phyloP scores from a whole-genome alignment of 2,797 vertebrate genomes.

The Fratercula arctica region DNA sequence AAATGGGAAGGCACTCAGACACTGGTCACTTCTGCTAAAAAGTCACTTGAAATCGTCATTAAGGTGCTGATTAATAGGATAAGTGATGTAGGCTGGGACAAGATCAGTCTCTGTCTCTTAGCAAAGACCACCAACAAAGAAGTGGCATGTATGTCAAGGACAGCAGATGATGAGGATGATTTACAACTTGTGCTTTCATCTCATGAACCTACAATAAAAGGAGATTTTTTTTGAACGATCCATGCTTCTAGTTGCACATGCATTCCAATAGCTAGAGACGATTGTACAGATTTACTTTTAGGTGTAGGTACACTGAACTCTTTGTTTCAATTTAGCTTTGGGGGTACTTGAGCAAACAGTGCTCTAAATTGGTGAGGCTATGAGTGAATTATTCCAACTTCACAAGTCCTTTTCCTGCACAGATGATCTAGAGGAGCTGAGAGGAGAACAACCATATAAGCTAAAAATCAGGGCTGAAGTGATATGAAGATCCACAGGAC shows the following conservation, averaged over 20 bases:
- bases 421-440: not conserved
- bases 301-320: not conserved
- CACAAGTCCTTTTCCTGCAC: not conserved
- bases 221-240: not conserved
- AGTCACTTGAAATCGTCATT: not conserved
- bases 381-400: not conserved
- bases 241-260: not conserved
- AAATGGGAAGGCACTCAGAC: not conserved
- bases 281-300: not conserved
- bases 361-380: not conserved
- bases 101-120: not conserved
- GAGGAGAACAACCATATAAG: not conserved
- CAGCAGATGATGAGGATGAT: not conserved
- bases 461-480: not conserved
- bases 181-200: not conserved
- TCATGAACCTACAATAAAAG: not conserved
- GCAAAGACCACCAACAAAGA: not conserved
- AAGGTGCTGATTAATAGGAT: not conserved
- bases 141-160: not conserved
- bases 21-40: not conserved
- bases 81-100: not conserved
- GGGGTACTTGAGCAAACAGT: not conserved
- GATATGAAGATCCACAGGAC: not conserved
- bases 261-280: not conserved
- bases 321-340: not conserved